Evolutionary conservation across 37 sponge, comb jelly and placozoan species (phyloP).

Genomic region (Diacarnus erythraeanus): DNA sequence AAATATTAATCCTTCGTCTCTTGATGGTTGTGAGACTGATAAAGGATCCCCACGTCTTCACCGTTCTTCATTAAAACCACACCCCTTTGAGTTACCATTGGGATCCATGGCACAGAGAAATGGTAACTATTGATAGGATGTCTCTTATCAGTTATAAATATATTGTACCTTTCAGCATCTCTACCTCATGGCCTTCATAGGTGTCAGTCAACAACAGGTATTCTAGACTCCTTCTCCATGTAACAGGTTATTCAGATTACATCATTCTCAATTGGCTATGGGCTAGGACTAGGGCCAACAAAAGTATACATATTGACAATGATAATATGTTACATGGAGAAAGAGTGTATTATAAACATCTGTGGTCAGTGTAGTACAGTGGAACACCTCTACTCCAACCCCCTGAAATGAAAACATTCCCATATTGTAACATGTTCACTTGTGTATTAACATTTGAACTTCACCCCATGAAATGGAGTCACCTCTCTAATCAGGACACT

Average conservation of each 20-base stretch:
- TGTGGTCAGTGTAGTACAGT: too few species aligned
- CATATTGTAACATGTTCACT: too few species aligned
- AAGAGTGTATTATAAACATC: neutral
- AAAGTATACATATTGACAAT: neutral
- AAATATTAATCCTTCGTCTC: conserved; percentile 41
- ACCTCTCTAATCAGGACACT: too few species aligned
- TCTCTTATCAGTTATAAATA: neutral
- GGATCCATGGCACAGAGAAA: conserved; percentile 26
- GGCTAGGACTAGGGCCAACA: neutral
- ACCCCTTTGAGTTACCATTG: conserved; percentile 43
- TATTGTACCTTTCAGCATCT: neutral
- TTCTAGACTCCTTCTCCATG: neutral
- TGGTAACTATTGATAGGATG: conserved; percentile 8
- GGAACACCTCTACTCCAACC: too few species aligned
- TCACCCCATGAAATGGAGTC: too few species aligned
- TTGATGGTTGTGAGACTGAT: conserved; percentile 19
- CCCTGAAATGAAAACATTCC: too few species aligned
- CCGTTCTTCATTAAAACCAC: conserved; percentile 3
- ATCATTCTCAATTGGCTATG: neutral
- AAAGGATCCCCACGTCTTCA: neutral
- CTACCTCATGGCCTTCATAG: conserved; percentile 3
- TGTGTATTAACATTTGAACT: too few species aligned
- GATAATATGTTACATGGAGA: too few species aligned
- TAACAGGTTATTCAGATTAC: too few species aligned
- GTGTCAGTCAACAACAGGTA: neutral